Evolutionary conservation across 2,113 vertebrate species (phyloP).

Genomic region (Scopus umbretta): DNA sequence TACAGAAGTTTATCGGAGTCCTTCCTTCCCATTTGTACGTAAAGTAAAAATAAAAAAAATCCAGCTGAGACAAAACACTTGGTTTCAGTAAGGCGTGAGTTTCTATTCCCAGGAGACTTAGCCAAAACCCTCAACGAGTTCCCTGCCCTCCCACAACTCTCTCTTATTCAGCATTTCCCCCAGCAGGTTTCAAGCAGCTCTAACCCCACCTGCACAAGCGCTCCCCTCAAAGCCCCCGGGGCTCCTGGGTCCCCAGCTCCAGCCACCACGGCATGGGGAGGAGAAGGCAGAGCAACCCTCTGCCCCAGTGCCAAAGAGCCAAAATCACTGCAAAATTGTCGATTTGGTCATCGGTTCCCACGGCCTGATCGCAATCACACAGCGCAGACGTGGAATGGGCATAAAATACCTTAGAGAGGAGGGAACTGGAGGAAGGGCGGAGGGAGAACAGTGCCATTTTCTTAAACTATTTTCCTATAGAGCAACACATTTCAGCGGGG

Average conservation of each 20-base stretch:
- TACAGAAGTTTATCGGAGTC: neutral
- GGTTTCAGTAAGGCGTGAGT: neutral
- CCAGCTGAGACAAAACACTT: neutral
- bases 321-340: no score
- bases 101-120: neutral
- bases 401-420: neutral
- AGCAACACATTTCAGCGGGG: accelerated
- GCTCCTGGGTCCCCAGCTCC: neutral
- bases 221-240: neutral
- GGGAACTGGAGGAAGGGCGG: neutral
- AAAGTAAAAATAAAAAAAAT: neutral
- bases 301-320: neutral
- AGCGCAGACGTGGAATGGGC: neutral
- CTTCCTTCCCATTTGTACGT: neutral
- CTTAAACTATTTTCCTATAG: neutral
- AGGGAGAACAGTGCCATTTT: neutral
- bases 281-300: neutral
- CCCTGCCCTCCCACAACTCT: neutral
- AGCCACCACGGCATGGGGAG: accelerated
- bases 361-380: accelerated
- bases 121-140: accelerated
- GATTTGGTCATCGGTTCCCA: neutral
- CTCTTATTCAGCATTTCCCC: neutral
- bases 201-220: accelerated
- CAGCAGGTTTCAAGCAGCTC: neutral